Base-by-base conservation (phyloP, 1,140 invertebrate species). In the Harpegnathos saltator region DNA sequence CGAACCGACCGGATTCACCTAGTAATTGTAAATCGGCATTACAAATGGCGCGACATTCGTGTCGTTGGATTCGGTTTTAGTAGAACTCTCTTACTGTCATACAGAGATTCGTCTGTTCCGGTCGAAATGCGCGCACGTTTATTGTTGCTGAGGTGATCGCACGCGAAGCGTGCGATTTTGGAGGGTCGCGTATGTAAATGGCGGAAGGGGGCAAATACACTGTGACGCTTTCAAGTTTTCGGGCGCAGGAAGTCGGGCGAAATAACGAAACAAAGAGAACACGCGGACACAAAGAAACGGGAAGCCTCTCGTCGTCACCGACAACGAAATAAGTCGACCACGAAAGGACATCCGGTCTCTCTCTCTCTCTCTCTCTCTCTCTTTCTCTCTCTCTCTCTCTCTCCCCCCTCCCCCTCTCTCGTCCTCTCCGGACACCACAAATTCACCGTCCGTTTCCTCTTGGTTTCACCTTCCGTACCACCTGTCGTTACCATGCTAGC, bases 331-430 rank as follows among this genome's bases (percentile, higher is more conserved):
- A 93, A 93, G 91, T 93, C 93, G 92, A 93, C 90, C 93, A 93
- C 92, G 92, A 93, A 94, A 94, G 91, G 90, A 94, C 92, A 93
- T 94, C 93, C 93, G 93, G 88, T 91, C 87, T 87, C 85, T 87
- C 80, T 90, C 85, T 81, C 84, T 85, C 84, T 66, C 58, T 58
- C 72, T 61, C 66, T 77, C 83, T 66, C 29, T 54, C 50, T 80
- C 54, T 24, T 26, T 33, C 26, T 54, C 56, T 24, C 48, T 81
- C 84, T 85, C 84, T 66, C 58, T 58, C 72, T 61, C 66, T 77
- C 83, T 66, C 80, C 84, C 85, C 84, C 66, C 58, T 58, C 72
- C 56, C 66, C 72, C 83, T 66, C 29, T 54, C 50, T 80, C 54
- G 38, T 26, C 19, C 26, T 54, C 56, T 24, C 48, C 22, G 3